A percentile compares a stretch with the other conserved stretches of the same genome.
phyloP scores from a whole-genome alignment of 2,797 vertebrate species.

The Tenualosa thibaudeaui region DNA sequence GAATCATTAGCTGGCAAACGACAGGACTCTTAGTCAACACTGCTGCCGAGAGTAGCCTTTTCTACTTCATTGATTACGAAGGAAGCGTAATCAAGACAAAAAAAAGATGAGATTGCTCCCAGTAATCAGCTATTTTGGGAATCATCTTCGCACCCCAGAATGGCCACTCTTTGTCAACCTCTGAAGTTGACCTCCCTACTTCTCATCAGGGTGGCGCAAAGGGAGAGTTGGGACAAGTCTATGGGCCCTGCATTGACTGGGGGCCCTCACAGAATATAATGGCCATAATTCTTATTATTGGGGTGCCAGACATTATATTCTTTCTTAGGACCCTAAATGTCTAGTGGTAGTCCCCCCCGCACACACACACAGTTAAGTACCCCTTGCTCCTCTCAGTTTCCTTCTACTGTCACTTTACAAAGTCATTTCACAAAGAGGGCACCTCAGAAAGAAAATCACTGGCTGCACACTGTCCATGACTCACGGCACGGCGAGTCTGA shows the following conservation, averaged over 20 bases:
- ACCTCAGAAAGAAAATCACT: background rate
- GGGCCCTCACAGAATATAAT: too few relatives aligned
- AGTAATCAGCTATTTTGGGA: background rate
- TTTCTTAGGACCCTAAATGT: too few relatives aligned
- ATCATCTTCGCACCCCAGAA: background rate
- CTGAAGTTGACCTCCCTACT: background rate
- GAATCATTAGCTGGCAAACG: background rate
- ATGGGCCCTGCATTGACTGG: too few relatives aligned
- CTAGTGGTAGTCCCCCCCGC: background rate
- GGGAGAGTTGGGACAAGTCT: too few relatives aligned
- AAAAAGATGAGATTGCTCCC: background rate
- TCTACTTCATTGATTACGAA: too few relatives aligned
- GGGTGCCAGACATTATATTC: too few relatives aligned
- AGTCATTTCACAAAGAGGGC: conserved; percentile 8
- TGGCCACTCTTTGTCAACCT: background rate
- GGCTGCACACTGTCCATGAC: conserved; percentile 7
- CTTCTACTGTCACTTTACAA: conserved; percentile 4
- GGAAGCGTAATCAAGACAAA: background rate
- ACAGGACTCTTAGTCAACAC: background rate
- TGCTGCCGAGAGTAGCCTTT: background rate
- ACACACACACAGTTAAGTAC: background rate
- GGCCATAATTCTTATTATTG: too few relatives aligned
- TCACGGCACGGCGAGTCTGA: background rate
- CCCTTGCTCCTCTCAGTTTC: background rate
- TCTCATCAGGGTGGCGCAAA: too few relatives aligned